Evolutionary conservation across 1,140 invertebrate genomes (phyloP), one percentile per base, ranked within the genome.

Genomic region (Cardiocondyla obscurior): DNA sequence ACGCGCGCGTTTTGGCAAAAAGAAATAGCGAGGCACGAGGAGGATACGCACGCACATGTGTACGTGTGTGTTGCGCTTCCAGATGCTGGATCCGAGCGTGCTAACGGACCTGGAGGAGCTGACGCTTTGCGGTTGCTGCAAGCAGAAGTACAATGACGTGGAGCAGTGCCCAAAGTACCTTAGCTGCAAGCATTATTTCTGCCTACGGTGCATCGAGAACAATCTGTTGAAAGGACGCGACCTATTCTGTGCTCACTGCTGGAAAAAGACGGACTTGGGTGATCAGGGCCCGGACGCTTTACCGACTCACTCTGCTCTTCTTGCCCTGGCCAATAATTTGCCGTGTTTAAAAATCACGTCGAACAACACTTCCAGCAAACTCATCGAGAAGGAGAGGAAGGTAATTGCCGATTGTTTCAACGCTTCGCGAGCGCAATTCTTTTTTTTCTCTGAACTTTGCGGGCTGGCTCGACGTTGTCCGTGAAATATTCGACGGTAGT

Each of bases 171-270:
- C 97, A 53, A 97, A 97, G 91, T 94, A 96, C 90, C 94, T 97
- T 65, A 95, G 95, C 57, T 97, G 97, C 94, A 96, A 96, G 90
- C 97, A 97, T 90, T 96, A 96, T 90, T 96, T 97, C 92, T 97
- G 97, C 89, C 94, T 97, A 84, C 95, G 96, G 76, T 97, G 97
- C 92, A 95, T 96, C 88, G 95, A 96, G 73, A 95, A 95, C 74
- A 95, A 95, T 85, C 93, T 96, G 85, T 94, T 95, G 25, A 96
- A 95, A 87, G 96, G 95, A 42, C 94, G 95, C 60, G 95, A 96
- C 84, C 92, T 97, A 60, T 95, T 95, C 87, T 97, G 97, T 87
- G 94, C 95, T 19, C 95, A 96, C 88, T 97, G 96, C 89, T 96
- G 95, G 95, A 96, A 96, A 90, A 94, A 94, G 53, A 96, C 95